These are phyloP conservation scores for Calidris pygmaea DNA, from an alignment of 2,113 vertebrate species.

Conservation along the genomic window DNA sequence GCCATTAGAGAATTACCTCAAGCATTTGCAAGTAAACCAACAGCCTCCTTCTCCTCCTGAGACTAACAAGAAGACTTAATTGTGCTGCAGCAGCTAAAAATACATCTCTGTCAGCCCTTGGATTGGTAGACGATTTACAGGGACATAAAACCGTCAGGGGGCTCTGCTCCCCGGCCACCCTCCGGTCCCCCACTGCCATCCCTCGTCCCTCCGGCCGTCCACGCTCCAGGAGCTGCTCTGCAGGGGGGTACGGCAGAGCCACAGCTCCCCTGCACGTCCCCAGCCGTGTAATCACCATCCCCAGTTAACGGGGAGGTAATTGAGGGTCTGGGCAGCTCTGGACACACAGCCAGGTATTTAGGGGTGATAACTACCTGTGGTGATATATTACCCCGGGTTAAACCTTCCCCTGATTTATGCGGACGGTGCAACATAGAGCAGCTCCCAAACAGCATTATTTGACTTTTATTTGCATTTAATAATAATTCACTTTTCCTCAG, in stretches of 20 bases:
- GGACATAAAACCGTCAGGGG: background rate
- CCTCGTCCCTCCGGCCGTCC: background rate
- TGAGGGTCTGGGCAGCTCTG: background rate
- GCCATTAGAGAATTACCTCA: constrained; percentile 74
- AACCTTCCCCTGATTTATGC: background rate
- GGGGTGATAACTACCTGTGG: background rate
- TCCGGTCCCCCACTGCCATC: fast-evolving
- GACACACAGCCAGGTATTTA: background rate
- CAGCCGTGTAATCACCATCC: background rate
- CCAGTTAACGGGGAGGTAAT: fast-evolving
- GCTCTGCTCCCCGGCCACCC: background rate
- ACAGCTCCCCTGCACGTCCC: background rate
- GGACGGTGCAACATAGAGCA: background rate
- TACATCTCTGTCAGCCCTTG: constrained; percentile 62
- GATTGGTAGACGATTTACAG: constrained; percentile 50
- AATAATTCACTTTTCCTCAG: constrained; percentile 2
- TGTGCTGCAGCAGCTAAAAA: constrained; percentile 53
- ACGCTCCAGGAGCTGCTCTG: background rate
- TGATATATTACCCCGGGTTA: background rate
- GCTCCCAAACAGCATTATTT: constrained; percentile 6
- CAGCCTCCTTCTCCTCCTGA: constrained; percentile 63
- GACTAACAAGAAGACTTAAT: constrained; percentile 63
- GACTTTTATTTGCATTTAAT: constrained; percentile 25
- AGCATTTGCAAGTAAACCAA: constrained; percentile 72
- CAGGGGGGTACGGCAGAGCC: background rate